Conservation (phyloP, 2,888 invertebrate species). For the Philereme transversata region DNA sequence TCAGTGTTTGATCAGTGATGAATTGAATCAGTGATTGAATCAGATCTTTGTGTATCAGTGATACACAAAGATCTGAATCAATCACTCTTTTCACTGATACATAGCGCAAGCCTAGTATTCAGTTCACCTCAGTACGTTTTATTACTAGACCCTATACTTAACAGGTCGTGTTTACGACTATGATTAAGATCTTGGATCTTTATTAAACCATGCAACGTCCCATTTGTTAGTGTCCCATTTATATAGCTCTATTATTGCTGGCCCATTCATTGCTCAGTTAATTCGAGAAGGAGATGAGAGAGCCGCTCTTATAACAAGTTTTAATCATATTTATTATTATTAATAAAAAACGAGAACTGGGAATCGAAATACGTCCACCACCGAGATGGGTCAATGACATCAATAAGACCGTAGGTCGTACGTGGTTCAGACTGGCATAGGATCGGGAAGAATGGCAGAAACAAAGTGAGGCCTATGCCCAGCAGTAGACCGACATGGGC, state of each 20-base stretch:
- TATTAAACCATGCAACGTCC: conserved; percentile 39
- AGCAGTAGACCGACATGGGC: no score
- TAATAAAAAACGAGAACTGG: background rate
- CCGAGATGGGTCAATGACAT: no score
- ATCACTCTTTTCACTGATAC: background rate
- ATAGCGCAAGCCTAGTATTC: conserved; percentile 10
- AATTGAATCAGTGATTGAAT: background rate
- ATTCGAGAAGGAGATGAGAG: conserved; percentile 1
- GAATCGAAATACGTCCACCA: no score
- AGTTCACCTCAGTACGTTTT: conserved; percentile 42
- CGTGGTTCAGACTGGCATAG: no score
- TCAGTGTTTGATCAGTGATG: no score
- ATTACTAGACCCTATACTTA: conserved; percentile 32
- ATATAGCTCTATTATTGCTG: conserved; percentile 19
- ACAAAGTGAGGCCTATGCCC: no score
- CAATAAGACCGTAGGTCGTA: no score
- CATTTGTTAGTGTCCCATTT: conserved; percentile 28
- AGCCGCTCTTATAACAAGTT: background rate
- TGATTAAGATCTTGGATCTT: conserved; percentile 44
- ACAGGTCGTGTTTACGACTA: conserved; percentile 41
- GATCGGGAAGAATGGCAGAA: no score
- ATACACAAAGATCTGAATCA: background rate
- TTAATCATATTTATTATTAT: background rate
- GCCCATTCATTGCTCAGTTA: conserved; percentile 15
- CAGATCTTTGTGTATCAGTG: background rate